These are phyloP conservation scores for Selenia dentaria DNA, from an alignment of 2,888 invertebrate species.

Conservation along the genomic window DNA sequence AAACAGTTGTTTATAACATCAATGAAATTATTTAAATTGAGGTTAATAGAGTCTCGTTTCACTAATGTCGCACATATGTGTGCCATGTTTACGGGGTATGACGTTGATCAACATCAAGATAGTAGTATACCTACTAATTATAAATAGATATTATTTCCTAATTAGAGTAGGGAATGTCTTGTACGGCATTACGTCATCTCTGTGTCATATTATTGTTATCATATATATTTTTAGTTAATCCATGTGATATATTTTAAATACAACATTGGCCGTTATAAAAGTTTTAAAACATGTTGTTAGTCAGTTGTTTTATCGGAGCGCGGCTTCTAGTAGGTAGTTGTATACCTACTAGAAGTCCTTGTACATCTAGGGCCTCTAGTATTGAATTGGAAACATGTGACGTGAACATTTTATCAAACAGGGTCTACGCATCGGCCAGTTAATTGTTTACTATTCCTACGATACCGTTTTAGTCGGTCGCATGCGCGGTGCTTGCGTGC, in stretches of 20 bases:
- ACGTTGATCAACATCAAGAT: constrained; percentile 71
- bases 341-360: constrained; percentile 40
- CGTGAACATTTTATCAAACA: constrained; percentile 64
- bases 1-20: constrained; percentile 72
- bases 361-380: constrained; percentile 43
- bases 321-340: constrained; percentile 21
- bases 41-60: constrained; percentile 78
- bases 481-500: constrained; percentile 61
- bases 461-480: constrained; percentile 69
- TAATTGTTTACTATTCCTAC: constrained; percentile 77
- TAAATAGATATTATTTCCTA: constrained; percentile 56
- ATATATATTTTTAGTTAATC: constrained; percentile 1
- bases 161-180: constrained; percentile 55
- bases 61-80: constrained; percentile 80
- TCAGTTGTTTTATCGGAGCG: constrained; percentile 5
- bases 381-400: constrained; percentile 55
- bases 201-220: constrained; percentile 22
- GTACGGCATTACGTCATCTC: constrained; percentile 43
- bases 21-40: constrained; percentile 79
- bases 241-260: too few relatives aligned
- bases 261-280: constrained; percentile 9
- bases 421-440: constrained; percentile 65
- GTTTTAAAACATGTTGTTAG: constrained; percentile 11
- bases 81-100: constrained; percentile 72
- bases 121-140: constrained; percentile 46